A percentile compares a stretch with the other conserved stretches of the same genome.
These are phyloP conservation scores for Lissocephala sabroskyi DNA, from an alignment of 2,888 invertebrate species.

Conservation along the genomic window DNA sequence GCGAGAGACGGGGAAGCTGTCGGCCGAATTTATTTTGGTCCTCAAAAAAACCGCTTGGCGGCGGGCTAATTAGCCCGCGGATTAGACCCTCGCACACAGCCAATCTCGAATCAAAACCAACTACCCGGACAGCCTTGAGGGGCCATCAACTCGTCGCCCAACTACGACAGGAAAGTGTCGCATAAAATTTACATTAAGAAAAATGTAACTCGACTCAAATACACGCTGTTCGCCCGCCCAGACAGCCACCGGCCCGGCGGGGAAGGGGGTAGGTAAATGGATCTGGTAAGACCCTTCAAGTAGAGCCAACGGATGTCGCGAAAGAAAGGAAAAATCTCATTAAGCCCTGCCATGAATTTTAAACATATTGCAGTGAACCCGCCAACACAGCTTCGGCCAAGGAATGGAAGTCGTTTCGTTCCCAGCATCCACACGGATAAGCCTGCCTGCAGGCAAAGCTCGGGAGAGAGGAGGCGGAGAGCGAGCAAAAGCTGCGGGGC, in stretches of 20 bases:
- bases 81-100: too few species aligned
- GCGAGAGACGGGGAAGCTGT: too few species aligned
- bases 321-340: slow-evolving; percentile 49
- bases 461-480: background rate
- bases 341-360: slow-evolving; percentile 60
- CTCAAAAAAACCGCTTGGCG: too few species aligned
- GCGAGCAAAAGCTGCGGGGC: background rate
- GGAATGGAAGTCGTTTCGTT: slow-evolving; percentile 14
- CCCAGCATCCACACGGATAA: slow-evolving; percentile 32
- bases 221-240: slow-evolving; percentile 1
- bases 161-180: slow-evolving; percentile 38
- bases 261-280: background rate
- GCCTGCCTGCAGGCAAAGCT: slow-evolving; percentile 10
- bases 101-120: too few species aligned
- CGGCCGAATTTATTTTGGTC: too few species aligned
- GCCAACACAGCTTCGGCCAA: slow-evolving; percentile 11
- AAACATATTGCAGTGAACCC: slow-evolving; percentile 46
- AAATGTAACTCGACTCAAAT: slow-evolving; percentile 34
- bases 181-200: slow-evolving; percentile 44
- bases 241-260: background rate
- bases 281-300: background rate
- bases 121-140: slow-evolving; percentile 1
- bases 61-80: too few species aligned
- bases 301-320: slow-evolving; percentile 16
- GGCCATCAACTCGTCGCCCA: slow-evolving; percentile 1